These are phyloP conservation scores for Tautogolabrus adspersus DNA, from an alignment of 2,113 vertebrate species.

Conservation along the genomic window DNA sequence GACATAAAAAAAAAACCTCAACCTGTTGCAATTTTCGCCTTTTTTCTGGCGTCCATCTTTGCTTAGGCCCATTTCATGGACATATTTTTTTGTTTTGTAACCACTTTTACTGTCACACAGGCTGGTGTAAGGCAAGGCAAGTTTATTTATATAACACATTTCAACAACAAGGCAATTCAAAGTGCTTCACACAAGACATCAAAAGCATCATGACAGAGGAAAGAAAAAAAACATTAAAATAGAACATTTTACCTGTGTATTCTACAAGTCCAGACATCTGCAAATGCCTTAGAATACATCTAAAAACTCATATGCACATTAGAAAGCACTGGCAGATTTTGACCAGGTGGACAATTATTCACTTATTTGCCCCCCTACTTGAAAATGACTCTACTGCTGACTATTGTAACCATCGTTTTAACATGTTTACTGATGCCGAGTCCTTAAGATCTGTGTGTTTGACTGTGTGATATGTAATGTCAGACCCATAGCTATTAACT, in stretches of 20 bases:
- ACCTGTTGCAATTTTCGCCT: too few relatives aligned
- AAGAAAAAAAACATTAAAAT: too few relatives aligned
- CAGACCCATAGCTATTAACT: conserved; percentile 56
- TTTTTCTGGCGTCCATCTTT: too few relatives aligned
- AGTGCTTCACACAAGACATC: too few relatives aligned
- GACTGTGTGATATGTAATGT: conserved; percentile 44
- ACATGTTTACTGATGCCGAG: conserved; percentile 65
- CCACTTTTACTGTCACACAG: too few relatives aligned
- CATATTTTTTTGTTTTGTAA: too few relatives aligned
- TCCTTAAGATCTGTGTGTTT: conserved; percentile 25
- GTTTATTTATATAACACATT: too few relatives aligned
- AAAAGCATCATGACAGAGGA: too few relatives aligned
- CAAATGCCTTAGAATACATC: conserved; percentile 25
- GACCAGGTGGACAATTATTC: conserved; percentile 46
- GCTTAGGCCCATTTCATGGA: too few relatives aligned
- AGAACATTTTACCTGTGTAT: background rate
- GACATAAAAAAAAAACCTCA: too few relatives aligned
- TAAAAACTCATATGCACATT: conserved; percentile 5
- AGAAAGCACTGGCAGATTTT: conserved; percentile 20
- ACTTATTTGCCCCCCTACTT: conserved; percentile 32
- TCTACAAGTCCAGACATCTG: conserved; percentile 16
- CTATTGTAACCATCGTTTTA: conserved; percentile 37
- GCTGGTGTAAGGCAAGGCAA: too few relatives aligned
- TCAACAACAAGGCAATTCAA: too few relatives aligned
- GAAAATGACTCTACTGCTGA: conserved; percentile 38